phyloP scores from a whole-genome alignment of 2,888 invertebrate genomes.

The Pseudoips prasinana region DNA sequence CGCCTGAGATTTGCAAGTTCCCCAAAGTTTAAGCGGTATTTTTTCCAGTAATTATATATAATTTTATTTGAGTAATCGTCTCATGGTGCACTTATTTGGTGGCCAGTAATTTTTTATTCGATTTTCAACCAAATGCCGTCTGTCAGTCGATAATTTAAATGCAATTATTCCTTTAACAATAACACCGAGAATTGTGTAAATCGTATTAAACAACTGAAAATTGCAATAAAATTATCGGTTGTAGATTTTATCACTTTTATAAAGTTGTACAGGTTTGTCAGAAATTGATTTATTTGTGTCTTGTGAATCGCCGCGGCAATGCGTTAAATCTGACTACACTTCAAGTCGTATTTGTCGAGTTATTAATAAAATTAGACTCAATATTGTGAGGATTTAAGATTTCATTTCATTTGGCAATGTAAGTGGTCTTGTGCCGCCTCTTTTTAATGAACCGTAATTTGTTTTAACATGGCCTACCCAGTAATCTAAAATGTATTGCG shows the following conservation, averaged over 20 bases:
- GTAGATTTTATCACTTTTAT: constrained; percentile 50
- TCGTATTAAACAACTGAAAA: constrained; percentile 12
- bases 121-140: constrained; percentile 33
- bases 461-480: constrained; percentile 16
- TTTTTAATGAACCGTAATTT: constrained; percentile 31
- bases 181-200: constrained; percentile 36
- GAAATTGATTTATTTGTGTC: constrained; percentile 46
- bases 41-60: constrained; percentile 49
- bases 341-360: constrained; percentile 6
- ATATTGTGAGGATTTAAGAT: constrained; percentile 6
- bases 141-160: constrained; percentile 29
- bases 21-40: constrained; percentile 24
- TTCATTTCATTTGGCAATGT: constrained; percentile 5
- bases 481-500: constrained; percentile 10
- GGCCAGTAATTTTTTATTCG: constrained; percentile 50
- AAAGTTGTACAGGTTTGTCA: constrained; percentile 53
- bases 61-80: constrained; percentile 54
- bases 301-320: constrained; percentile 27
- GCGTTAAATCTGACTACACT: constrained; percentile 31
- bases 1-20: constrained; percentile 32
- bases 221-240: constrained; percentile 25
- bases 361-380: constrained; percentile 9
- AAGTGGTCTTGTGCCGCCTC: constrained; percentile 8
- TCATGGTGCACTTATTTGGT: constrained; percentile 50
- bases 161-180: constrained; percentile 31